Conservation (phyloP, 2,888 invertebrate species). For the Eurois occulta region DNA sequence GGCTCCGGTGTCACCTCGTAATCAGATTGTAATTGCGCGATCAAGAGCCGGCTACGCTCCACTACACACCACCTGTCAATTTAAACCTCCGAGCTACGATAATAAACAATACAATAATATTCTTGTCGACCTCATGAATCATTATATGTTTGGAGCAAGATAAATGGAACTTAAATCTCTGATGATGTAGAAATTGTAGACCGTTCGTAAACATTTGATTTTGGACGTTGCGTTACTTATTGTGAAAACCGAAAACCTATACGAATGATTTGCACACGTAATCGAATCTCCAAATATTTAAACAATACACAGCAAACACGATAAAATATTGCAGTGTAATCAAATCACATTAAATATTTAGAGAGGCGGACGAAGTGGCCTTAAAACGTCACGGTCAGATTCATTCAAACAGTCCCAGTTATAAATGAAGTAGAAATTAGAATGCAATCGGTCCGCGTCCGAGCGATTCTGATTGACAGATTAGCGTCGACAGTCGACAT, state of each 20-base stretch:
- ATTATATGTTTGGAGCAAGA: conserved; percentile 43
- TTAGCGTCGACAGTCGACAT: conserved; percentile 74
- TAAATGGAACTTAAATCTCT: conserved; percentile 35
- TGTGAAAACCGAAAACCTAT: conserved; percentile 32
- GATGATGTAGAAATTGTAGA: conserved; percentile 17
- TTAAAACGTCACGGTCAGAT: conserved; percentile 57
- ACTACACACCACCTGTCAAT: conserved; percentile 80
- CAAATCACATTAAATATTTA: conserved; percentile 43
- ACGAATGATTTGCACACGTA: conserved; percentile 37
- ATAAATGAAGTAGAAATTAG: conserved; percentile 58
- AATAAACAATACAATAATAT: conserved; percentile 65
- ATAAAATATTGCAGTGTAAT: conserved; percentile 43
- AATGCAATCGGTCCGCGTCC: conserved; percentile 55
- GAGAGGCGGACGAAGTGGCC: conserved; percentile 38
- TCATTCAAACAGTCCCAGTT: conserved; percentile 45
- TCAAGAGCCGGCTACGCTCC: conserved; percentile 77
- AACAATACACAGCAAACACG: conserved; percentile 32
- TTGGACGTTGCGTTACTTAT: conserved; percentile 20
- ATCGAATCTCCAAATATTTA: conserved; percentile 45
- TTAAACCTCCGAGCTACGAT: conserved; percentile 72
- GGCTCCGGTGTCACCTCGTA: conserved; percentile 78
- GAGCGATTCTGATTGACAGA: conserved; percentile 77
- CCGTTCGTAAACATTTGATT: conserved; percentile 12
- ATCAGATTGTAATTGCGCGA: conserved; percentile 86
- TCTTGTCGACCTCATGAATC: conserved; percentile 54